Conservation (phyloP, 1,140 invertebrate genomes). For the Drosophila paulistorum region DNA sequence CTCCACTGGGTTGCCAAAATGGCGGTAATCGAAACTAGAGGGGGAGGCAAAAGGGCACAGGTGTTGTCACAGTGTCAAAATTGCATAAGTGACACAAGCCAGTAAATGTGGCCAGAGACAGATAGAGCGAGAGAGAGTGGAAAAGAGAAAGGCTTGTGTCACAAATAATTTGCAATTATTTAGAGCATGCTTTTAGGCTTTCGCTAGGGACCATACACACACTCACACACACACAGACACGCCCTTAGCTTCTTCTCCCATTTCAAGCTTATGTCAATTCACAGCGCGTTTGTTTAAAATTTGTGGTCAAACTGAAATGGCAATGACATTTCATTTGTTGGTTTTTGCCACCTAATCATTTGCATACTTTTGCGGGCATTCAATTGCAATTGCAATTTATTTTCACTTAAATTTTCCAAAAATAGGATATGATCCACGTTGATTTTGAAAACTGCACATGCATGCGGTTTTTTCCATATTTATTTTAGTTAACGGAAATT, state of each 20-base stretch:
- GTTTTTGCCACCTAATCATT: constrained; percentile 67
- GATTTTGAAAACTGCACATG: background rate
- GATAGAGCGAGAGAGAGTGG: too few relatives aligned
- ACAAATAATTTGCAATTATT: constrained; percentile 76
- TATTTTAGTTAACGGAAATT: background rate
- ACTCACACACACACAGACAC: too few relatives aligned
- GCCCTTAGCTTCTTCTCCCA: background rate
- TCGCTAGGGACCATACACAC: constrained; percentile 18
- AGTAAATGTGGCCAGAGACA: background rate
- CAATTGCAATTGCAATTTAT: constrained; percentile 18
- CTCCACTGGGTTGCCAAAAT: constrained; percentile 25
- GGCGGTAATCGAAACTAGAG: background rate
- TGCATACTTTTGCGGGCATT: constrained; percentile 49
- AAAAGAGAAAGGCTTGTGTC: constrained; percentile 8
- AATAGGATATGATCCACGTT: background rate
- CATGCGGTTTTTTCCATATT: background rate
- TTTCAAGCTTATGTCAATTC: background rate
- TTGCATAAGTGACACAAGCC: constrained; percentile 53
- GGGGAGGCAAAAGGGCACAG: constrained; percentile 1
- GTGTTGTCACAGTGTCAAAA: constrained; percentile 41
- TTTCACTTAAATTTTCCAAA: constrained; percentile 2
- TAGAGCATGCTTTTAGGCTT: constrained; percentile 66
- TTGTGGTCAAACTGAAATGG: constrained; percentile 57
- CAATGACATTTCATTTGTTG: constrained; percentile 36
- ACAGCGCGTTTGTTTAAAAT: constrained; percentile 52